These are phyloP conservation scores for Tachypleus tridentatus DNA, from an alignment of 1,140 invertebrate genomes.

Conservation along the genomic window DNA sequence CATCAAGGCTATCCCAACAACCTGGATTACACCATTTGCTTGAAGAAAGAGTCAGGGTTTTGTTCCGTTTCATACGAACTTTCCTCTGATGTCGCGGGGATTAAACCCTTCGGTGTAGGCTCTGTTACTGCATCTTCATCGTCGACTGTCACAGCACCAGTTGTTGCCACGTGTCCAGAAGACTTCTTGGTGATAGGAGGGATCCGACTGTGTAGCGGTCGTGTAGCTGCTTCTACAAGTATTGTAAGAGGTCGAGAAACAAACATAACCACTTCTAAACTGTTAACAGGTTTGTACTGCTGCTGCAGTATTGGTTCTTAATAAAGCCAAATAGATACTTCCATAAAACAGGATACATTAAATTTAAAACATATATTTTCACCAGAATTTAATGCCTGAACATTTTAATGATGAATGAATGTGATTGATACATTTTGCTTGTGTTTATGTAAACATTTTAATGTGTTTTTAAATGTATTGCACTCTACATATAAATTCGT, in stretches of 20 bases:
- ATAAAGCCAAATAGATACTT: too few relatives aligned
- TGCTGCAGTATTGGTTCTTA: too few relatives aligned
- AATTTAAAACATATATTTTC: not conserved
- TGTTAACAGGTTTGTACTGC: slow-evolving; percentile 11
- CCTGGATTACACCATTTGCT: slow-evolving; percentile 38
- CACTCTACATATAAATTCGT: too few relatives aligned
- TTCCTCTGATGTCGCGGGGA: slow-evolving; percentile 8
- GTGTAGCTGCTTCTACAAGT: slow-evolving; percentile 4
- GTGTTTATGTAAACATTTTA: too few relatives aligned
- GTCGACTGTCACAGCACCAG: slow-evolving; percentile 5
- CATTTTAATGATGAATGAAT: too few relatives aligned
- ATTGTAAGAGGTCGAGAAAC: slow-evolving; percentile 7
- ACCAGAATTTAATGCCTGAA: not conserved
- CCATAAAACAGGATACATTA: not conserved
- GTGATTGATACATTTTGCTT: too few relatives aligned
- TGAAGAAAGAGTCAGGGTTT: slow-evolving; percentile 28
- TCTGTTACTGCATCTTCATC: slow-evolving; percentile 4
- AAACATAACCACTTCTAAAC: slow-evolving; percentile 8
- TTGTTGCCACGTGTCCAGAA: slow-evolving; percentile 20
- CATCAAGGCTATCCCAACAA: slow-evolving; percentile 36
- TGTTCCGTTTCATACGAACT: slow-evolving; percentile 41
- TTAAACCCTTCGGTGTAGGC: slow-evolving; percentile 24
- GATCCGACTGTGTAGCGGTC: slow-evolving; percentile 19
- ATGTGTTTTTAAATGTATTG: too few relatives aligned
- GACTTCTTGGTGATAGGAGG: slow-evolving; percentile 24